Evolutionary conservation across 2,888 invertebrate genomes (phyloP), one percentile per base, ranked within the genome.

Genomic region (Caenorhabditis becei): DNA sequence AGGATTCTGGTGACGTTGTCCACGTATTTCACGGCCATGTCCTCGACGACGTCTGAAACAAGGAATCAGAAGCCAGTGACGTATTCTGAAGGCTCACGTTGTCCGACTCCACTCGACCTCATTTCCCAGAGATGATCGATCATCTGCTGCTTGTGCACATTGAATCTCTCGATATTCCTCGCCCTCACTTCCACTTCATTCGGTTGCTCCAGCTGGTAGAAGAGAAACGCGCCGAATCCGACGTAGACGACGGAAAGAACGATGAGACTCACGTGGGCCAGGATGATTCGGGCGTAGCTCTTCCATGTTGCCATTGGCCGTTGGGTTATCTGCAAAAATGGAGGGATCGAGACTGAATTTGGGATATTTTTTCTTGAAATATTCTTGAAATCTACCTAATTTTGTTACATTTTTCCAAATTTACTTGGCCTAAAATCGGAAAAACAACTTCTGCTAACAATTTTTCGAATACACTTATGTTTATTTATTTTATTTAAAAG

Each of bases 251-350:
- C 75, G 5, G 91, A 91, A 23, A 91, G 83, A 26, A 91, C 81
- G 44, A 91, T 89, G 56, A 91, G 86, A 26, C 91, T 91, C 58
- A 91, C 85, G 80, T 91, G 91, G 10, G 91, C 91, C 16, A 91
- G 83, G 61, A 91, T 88, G 41, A 90, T 90, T 2, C 89, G 81
- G 0, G 89, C 89, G 77, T 90, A 90, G 69, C 88, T 89, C 74
- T 88, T 90, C 90, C 90, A 90, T 23, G 86, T 79, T 11, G 90
- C 86, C 89, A 90, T 89, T 44, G 84, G 80, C 20, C 85, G 83
- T 8, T 80, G 80, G 5, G 87, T 82, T 53, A 87, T 82, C 89
- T 89, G 81, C 11, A 85, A 83, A 23, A 35, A 35, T 11, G 16
- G 47, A n/a, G n/a, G n/a, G n/a, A n/a, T n/a, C n/a, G n/a, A n/a